A percentile compares a stretch with the other conserved stretches of the same genome.
These are phyloP conservation scores for Sitobion miscanthi DNA, from an alignment of 1,140 invertebrate genomes.

Conservation along the genomic window DNA sequence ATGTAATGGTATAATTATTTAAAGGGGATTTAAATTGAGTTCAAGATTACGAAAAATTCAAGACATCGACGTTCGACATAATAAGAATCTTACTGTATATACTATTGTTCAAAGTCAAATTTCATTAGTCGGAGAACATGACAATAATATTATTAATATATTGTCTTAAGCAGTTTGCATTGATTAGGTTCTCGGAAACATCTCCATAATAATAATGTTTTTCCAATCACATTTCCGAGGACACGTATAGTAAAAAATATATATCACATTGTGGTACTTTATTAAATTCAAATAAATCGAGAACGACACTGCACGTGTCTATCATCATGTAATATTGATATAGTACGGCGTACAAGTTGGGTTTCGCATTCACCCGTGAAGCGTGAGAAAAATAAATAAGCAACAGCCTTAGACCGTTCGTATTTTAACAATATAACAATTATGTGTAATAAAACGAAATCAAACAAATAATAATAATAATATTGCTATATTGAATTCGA, in stretches of 20 bases:
- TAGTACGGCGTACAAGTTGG: neutral
- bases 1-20: too few species aligned
- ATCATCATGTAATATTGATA: neutral
- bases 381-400: slow-evolving; percentile 14
- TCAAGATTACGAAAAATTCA: too few species aligned
- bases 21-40: too few species aligned
- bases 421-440: neutral
- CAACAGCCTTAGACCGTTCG: neutral
- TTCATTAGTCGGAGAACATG: neutral
- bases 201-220: neutral
- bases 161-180: neutral
- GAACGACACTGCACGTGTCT: neutral
- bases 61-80: too few species aligned
- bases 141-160: too few species aligned
- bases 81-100: too few species aligned
- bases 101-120: too few species aligned
- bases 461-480: neutral
- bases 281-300: neutral
- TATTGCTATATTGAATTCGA: neutral
- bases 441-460: neutral
- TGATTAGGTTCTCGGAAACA: neutral
- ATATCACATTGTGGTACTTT: too few species aligned
- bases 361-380: neutral
- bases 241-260: neutral
- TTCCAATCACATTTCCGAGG: neutral